These are phyloP conservation scores for Ammospiza nelsoni DNA, from an alignment of 2,113 vertebrate species.

Conservation along the genomic window DNA sequence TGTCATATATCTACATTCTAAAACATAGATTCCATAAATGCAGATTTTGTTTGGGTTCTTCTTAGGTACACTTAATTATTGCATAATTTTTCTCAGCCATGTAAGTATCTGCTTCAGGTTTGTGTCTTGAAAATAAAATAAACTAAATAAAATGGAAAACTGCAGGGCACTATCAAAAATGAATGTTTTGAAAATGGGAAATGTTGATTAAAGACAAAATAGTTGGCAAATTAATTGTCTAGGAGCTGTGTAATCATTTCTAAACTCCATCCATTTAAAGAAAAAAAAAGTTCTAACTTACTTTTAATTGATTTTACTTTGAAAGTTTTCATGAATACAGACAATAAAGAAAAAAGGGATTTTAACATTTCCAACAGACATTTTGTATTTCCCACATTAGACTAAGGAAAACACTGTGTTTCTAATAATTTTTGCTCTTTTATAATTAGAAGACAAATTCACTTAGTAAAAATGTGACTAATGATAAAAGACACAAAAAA, in stretches of 20 bases:
- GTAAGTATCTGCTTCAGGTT: neutral
- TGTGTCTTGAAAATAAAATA: slow-evolving; percentile 51
- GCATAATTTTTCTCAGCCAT: neutral
- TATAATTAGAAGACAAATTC: neutral
- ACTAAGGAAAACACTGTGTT: neutral
- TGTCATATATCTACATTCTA: neutral
- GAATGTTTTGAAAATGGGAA: slow-evolving; percentile 25
- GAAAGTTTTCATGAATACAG: slow-evolving; percentile 26
- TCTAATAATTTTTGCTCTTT: neutral
- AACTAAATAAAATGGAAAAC: slow-evolving; percentile 51
- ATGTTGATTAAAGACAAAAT: slow-evolving; percentile 67
- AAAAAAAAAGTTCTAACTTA: slow-evolving; percentile 24
- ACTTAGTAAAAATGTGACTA: neutral
- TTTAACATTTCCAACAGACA: neutral
- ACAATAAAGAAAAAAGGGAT: neutral
- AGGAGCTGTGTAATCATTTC: slow-evolving; percentile 28
- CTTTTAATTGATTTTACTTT: slow-evolving; percentile 39
- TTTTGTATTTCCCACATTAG: neutral
- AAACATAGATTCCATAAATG: neutral
- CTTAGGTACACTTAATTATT: neutral
- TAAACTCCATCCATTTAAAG: neutral
- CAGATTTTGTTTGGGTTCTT: neutral
- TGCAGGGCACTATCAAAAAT: slow-evolving; percentile 41
- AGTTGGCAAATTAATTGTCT: slow-evolving; percentile 53
- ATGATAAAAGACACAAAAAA: neutral